Evolutionary conservation across 1,140 invertebrate species (phyloP).

Genomic region (Drosophila oshimai): DNA sequence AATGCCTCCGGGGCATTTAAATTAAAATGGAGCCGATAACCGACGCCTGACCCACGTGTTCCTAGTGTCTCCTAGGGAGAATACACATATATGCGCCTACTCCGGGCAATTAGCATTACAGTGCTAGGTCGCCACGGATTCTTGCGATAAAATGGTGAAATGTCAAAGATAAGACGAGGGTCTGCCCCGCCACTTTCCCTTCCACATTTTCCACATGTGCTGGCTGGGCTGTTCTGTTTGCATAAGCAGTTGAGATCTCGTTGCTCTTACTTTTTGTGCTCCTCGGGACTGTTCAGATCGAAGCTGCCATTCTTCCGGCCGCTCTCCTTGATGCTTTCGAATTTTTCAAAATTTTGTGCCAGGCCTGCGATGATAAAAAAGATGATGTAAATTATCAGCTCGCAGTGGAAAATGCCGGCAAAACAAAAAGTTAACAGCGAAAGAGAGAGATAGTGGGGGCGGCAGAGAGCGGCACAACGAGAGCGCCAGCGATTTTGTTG

Average conservation of each 20-base stretch:
- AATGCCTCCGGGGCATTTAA: conserved; percentile 26
- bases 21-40: conserved; percentile 62
- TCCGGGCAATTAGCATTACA: conserved; percentile 55
- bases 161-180: conserved; percentile 54
- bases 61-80: conserved; percentile 12
- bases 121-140: conserved; percentile 52
- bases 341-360: conserved; percentile 83
- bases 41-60: conserved; percentile 65
- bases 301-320: conserved; percentile 61
- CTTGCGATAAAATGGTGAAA: conserved; percentile 44
- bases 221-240: conserved; percentile 27
- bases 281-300: conserved; percentile 77
- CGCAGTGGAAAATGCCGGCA: conserved; percentile 63
- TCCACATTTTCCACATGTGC: conserved; percentile 26
- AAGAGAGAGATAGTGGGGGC: conserved; percentile 15
- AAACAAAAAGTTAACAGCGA: conserved; percentile 43
- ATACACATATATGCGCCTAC: neutral
- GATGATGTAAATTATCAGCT: conserved; percentile 39
- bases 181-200: neutral
- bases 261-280: conserved; percentile 69
- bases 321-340: conserved; percentile 79
- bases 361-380: conserved; percentile 71
- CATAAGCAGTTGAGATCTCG: conserved; percentile 29
- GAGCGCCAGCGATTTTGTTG: conserved; percentile 36
- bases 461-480: neutral